phyloP scores from a whole-genome alignment of 2,113 vertebrate species.

The Anoplopoma fimbria region DNA sequence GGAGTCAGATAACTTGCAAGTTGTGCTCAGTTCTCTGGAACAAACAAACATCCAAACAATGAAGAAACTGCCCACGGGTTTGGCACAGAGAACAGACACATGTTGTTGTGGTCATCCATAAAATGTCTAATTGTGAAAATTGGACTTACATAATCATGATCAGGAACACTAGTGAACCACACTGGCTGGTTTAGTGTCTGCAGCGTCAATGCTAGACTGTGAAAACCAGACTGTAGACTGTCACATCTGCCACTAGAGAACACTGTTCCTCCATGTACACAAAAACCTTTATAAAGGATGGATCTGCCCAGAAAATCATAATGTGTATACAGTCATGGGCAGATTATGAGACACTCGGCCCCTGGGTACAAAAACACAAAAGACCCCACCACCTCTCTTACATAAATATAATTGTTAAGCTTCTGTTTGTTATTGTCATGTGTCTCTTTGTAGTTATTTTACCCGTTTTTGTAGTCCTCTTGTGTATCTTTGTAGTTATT shows the following conservation, averaged over 20 bases:
- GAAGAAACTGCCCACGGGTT: background rate
- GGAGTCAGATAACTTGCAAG: slow-evolving; percentile 7
- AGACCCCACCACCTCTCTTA: background rate
- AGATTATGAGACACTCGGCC: too few relatives aligned
- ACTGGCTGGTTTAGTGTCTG: background rate
- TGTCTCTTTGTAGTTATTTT: too few relatives aligned
- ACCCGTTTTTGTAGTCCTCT: too few relatives aligned
- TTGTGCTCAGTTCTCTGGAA: background rate
- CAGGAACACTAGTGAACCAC: background rate
- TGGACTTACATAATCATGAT: background rate
- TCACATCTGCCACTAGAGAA: slow-evolving; percentile 52
- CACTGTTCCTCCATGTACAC: slow-evolving; percentile 15
- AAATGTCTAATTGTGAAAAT: background rate
- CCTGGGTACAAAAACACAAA: background rate
- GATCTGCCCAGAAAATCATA: background rate
- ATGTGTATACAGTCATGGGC: too few relatives aligned
- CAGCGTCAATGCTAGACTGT: background rate
- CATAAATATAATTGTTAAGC: background rate
- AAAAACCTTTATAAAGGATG: background rate
- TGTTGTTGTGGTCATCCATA: background rate
- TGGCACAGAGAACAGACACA: background rate
- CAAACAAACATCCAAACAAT: background rate
- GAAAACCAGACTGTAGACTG: background rate
- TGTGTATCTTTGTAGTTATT: background rate
- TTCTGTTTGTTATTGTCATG: too few relatives aligned